phyloP scores from a whole-genome alignment of 2,888 invertebrate genomes.

The Melinopterus prodromus region DNA sequence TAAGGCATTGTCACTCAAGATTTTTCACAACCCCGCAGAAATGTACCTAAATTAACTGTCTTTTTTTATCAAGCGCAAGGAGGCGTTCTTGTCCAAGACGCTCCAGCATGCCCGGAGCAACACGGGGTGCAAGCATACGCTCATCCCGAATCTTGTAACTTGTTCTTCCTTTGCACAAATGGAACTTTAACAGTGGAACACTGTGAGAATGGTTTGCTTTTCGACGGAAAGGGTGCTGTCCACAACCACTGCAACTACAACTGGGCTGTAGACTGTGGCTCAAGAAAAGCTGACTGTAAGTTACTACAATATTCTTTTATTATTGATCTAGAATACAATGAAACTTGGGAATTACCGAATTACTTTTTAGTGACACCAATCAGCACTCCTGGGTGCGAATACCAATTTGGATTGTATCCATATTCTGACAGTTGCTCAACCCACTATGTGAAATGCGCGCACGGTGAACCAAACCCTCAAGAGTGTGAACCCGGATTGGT shows the following conservation, averaged over 20 bases:
- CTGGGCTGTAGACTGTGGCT: slow-evolving; percentile 90
- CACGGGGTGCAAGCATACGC: slow-evolving; percentile 85
- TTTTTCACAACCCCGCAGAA: too few relatives aligned
- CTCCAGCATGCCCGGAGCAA: slow-evolving; percentile 82
- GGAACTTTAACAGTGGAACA: slow-evolving; percentile 89
- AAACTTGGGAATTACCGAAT: too few relatives aligned
- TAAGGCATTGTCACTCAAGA: too few relatives aligned
- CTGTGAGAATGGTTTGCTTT: slow-evolving; percentile 91
- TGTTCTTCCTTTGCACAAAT: slow-evolving; percentile 91
- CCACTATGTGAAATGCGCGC: slow-evolving; percentile 85
- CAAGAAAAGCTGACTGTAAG: slow-evolving; percentile 83
- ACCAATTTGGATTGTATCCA: slow-evolving; percentile 88
- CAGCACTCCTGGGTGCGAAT: slow-evolving; percentile 84
- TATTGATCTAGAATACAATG: background rate
- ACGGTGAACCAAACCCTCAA: slow-evolving; percentile 80
- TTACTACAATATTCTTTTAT: slow-evolving; percentile 41
- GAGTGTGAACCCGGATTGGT: slow-evolving; percentile 88
- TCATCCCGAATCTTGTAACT: slow-evolving; percentile 87
- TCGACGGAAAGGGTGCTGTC: slow-evolving; percentile 88
- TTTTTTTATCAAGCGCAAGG: slow-evolving; percentile 64
- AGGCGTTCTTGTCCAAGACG: slow-evolving; percentile 67
- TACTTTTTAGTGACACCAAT: slow-evolving; percentile 73
- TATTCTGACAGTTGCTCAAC: slow-evolving; percentile 83
- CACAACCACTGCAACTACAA: slow-evolving; percentile 94
- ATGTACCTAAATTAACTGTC: background rate